Percentiles rank a stretch among this genome's conserved stretches.
Conservation (phyloP, 2,797 vertebrate species). For the Cercopithecus mitis region DNA sequence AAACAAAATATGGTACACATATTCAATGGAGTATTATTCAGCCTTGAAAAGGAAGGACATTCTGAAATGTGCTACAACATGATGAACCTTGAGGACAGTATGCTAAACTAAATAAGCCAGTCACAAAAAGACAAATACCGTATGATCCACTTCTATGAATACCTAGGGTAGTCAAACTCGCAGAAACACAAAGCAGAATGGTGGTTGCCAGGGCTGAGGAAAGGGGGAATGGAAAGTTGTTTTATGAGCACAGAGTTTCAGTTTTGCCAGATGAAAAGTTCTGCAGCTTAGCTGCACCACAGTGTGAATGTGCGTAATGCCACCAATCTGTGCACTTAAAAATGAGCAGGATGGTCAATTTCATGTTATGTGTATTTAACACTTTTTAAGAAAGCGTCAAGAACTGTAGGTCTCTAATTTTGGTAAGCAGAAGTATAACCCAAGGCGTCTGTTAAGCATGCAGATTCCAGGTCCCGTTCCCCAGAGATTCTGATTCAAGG, state of each 20-base stretch:
- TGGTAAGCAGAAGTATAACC: not conserved
- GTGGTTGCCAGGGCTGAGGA: not conserved
- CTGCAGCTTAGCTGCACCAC: not conserved
- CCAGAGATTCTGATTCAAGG: not conserved
- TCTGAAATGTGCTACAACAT: not conserved
- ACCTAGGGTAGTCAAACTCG: not conserved
- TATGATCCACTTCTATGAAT: not conserved
- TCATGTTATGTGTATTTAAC: not conserved
- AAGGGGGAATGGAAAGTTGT: not conserved
- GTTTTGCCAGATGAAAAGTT: not conserved
- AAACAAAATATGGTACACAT: not conserved
- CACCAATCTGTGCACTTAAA: not conserved
- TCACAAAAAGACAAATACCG: not conserved
- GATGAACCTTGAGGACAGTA: not conserved
- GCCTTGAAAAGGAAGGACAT: not conserved
- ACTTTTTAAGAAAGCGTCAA: not conserved
- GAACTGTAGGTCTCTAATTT: not conserved
- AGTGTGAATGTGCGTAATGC: not conserved
- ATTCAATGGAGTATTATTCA: not conserved
- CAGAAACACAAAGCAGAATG: not conserved
- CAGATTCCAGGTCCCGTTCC: not conserved
- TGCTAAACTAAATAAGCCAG: not conserved
- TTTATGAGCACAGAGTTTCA: not conserved
- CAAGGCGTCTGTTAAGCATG: not conserved
- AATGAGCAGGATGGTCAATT: not conserved